Percentiles rank a stretch among this genome's conserved stretches.
Evolutionary conservation across 2,113 vertebrate genomes (phyloP).

Genomic region (Stomatorhinus ivindoensis): DNA sequence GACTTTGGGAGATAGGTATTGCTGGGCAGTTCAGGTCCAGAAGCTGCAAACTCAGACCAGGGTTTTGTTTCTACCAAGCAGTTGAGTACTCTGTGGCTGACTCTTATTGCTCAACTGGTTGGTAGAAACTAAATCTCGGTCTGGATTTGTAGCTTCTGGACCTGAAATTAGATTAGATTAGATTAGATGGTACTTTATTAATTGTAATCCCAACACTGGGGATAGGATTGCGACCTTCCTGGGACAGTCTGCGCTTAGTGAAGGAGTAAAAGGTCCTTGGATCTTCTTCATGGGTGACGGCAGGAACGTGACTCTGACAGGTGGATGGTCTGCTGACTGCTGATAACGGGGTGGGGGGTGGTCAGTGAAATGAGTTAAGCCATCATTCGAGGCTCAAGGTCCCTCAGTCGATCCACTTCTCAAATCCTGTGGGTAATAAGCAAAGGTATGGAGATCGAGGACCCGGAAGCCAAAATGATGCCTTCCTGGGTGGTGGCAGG

Average conservation of each 20-base stretch:
- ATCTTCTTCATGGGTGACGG: neutral
- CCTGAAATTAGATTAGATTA: too few species aligned
- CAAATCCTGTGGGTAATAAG: neutral
- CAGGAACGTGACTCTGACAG: neutral
- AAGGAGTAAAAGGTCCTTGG: neutral
- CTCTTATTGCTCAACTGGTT: too few species aligned
- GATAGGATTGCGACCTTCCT: neutral
- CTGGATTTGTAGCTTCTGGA: too few species aligned
- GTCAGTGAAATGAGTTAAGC: neutral
- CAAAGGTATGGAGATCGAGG: neutral
- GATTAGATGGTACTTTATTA: too few species aligned
- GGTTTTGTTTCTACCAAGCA: too few species aligned
- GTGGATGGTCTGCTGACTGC: neutral
- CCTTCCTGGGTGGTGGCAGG: neutral
- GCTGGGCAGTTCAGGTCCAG: too few species aligned
- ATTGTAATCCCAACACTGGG: neutral
- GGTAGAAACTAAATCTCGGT: too few species aligned
- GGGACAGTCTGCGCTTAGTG: neutral
- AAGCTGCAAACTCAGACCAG: too few species aligned
- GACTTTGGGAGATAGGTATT: neutral
- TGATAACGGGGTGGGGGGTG: neutral
- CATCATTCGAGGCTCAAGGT: neutral
- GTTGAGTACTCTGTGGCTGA: too few species aligned
- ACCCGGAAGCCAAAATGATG: neutral
- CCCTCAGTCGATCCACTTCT: neutral